Evolutionary conservation across 1,140 invertebrate genomes (phyloP).

Genomic region (Diuraphis noxia): DNA sequence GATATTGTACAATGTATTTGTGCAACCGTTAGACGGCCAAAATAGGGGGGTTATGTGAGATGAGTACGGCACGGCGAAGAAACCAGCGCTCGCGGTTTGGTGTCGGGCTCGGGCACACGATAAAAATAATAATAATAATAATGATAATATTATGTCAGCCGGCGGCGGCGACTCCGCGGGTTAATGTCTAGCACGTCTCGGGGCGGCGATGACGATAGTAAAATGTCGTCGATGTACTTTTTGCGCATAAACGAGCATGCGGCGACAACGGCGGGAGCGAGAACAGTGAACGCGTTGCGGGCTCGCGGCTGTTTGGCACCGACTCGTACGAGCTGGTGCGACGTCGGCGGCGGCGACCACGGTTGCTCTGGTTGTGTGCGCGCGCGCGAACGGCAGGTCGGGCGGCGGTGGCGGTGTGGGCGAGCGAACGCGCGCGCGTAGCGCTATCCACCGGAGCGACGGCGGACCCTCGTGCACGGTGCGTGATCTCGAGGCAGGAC

Average conservation of each 20-base stretch:
- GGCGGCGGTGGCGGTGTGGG: background rate
- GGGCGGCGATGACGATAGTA: background rate
- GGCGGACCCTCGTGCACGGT: background rate
- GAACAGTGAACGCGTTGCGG: background rate
- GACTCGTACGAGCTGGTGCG: conserved; percentile 22
- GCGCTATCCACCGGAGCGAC: background rate
- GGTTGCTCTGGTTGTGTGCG: background rate
- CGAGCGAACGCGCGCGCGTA: background rate
- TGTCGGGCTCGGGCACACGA: background rate
- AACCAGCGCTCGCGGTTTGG: background rate
- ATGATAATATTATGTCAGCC: background rate
- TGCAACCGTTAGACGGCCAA: background rate
- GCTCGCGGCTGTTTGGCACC: conserved; percentile 20
- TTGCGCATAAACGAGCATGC: background rate
- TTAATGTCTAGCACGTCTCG: background rate
- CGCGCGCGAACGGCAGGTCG: background rate
- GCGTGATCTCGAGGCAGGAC: background rate
- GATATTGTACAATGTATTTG: background rate
- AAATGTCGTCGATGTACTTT: background rate
- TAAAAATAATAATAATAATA: too few species aligned
- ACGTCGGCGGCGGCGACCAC: background rate
- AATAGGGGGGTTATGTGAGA: background rate
- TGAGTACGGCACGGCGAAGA: background rate
- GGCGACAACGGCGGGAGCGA: background rate
- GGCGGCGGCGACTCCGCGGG: background rate